Base-by-base conservation (phyloP, 2,797 vertebrate genomes). In the Meda fulgida region DNA sequence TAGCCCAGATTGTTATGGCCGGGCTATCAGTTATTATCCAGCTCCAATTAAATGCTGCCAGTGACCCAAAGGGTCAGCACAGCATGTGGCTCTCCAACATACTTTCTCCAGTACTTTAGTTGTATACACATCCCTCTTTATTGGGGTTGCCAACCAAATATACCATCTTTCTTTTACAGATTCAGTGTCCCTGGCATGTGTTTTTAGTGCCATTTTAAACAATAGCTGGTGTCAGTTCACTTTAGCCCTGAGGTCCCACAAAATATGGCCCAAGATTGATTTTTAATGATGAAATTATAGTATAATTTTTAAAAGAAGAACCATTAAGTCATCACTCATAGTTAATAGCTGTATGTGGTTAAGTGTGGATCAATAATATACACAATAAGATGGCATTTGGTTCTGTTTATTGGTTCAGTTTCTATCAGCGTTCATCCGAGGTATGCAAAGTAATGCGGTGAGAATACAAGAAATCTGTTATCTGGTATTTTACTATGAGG, bases 21-120 rank as follows among this genome's bases (percentile, higher is more conserved):
- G 80, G 90, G 87, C 89, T 92, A 92, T 94, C 88, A 91, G 90
- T 93, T 92, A 92, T 94, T 90, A 91, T 92, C 14, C 87, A 85
- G 90, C 86, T 90, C 91, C 91, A 93, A 93, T 93, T 91, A 94
- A 94, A 89, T 92, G 91, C 91, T 92, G 89, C 89, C 87, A 86
- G 69, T 89, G 93, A 93, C 91, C 93, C 88, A 83, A 36, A 7
- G 89, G 87, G 91, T 93, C 91, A 84, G 16, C 80, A 36, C 67
- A 87, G 90, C 91, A 86, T 90, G 60, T 26, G 85, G 91, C 91
- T 94, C 91, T 91, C 88, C 82, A 83, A 78, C 90, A 90, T 89
- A 91, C 90, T 93, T 89, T 89, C 87, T 91, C 88, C 29, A 89
- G 89, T 91, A 87, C 84, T 87, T 92, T 90, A 83, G 83, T 89